phyloP scores from a whole-genome alignment of 23 tunicate species.

The Aplidium turbinatum region DNA sequence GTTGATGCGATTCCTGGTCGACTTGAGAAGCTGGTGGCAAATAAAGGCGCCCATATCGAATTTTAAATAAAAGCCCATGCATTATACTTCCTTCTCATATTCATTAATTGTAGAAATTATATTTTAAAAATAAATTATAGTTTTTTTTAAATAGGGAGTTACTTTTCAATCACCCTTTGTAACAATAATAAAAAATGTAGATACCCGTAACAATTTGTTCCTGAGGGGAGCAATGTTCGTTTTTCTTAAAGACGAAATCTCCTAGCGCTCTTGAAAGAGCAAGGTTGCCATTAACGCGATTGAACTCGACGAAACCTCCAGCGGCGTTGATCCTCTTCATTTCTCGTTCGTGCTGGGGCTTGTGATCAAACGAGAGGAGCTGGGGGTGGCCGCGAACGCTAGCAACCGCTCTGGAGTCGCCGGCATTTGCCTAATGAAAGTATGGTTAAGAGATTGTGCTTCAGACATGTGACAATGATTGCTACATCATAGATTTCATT shows the following conservation, averaged over 20 bases:
- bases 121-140: too few relatives aligned
- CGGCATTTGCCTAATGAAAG: slow-evolving; percentile 64
- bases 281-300: slow-evolving; percentile 80
- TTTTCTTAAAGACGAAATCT: slow-evolving; percentile 68
- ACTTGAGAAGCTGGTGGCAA: too few relatives aligned
- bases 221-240: slow-evolving; percentile 37
- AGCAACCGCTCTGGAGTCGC: slow-evolving; percentile 95
- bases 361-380: slow-evolving; percentile 83
- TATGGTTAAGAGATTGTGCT: too few relatives aligned
- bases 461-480: too few relatives aligned
- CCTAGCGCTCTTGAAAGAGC: slow-evolving; percentile 92
- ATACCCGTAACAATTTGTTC: slow-evolving; percentile 84
- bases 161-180: too few relatives aligned
- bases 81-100: too few relatives aligned
- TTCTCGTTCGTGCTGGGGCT: slow-evolving; percentile 80
- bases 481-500: too few relatives aligned
- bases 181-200: not conserved
- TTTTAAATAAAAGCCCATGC: too few relatives aligned
- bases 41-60: too few relatives aligned
- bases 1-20: too few relatives aligned
- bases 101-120: too few relatives aligned
- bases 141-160: too few relatives aligned
- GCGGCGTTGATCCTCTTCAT: slow-evolving; percentile 66
- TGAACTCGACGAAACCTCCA: slow-evolving; percentile 81
- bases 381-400: slow-evolving; percentile 89